Percentiles rank a stretch among this genome's conserved stretches.
phyloP scores from a whole-genome alignment of 2,113 vertebrate species.

The Phalacrocorax carbo region DNA sequence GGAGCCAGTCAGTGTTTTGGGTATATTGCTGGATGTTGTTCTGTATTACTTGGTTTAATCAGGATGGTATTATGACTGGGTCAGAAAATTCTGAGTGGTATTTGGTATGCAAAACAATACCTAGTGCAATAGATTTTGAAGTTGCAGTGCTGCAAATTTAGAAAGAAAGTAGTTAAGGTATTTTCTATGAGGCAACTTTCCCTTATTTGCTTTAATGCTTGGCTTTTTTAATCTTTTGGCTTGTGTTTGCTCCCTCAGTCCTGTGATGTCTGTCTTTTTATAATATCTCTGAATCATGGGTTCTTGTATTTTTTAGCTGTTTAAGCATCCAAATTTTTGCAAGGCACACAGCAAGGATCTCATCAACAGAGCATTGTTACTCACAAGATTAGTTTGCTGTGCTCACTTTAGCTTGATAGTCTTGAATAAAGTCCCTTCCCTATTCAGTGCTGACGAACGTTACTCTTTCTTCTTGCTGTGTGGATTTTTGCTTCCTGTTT shows the following conservation, averaged over 20 bases:
- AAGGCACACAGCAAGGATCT: background rate
- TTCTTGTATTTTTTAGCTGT: background rate
- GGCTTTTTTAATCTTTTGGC: background rate
- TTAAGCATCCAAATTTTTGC: background rate
- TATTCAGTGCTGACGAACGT: background rate
- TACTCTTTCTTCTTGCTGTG: background rate
- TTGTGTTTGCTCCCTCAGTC: background rate
- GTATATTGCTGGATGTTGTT: background rate
- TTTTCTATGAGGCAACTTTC: background rate
- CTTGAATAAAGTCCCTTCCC: background rate
- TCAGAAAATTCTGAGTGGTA: background rate
- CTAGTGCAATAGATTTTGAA: background rate
- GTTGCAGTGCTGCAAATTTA: background rate
- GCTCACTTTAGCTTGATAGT: background rate
- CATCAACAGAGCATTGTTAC: background rate
- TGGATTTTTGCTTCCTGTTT: background rate
- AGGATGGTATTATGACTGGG: background rate
- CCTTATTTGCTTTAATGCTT: background rate
- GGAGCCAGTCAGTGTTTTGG: background rate
- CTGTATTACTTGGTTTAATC: background rate
- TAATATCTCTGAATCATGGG: background rate
- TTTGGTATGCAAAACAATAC: background rate
- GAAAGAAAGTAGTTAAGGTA: background rate
- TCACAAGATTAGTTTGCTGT: background rate
- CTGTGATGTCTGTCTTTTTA: background rate